A percentile compares a stretch with the other conserved stretches of the same genome.
These are phyloP conservation scores for Drosophila demipolita DNA, from an alignment of 2,888 invertebrate genomes.

Conservation along the genomic window DNA sequence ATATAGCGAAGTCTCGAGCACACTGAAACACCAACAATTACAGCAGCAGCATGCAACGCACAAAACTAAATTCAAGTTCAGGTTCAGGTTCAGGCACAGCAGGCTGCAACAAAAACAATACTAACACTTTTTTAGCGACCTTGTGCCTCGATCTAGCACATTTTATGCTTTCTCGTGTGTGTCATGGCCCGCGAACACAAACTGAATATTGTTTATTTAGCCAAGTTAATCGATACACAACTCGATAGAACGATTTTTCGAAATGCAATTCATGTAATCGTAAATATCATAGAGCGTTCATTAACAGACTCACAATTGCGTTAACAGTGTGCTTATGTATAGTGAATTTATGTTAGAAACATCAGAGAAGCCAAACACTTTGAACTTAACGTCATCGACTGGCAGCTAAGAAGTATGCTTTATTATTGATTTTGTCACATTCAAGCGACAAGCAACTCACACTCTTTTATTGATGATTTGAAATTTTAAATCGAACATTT, in stretches of 20 bases:
- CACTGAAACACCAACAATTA: conserved; percentile 33
- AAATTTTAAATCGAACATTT: not conserved
- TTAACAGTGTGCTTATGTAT: conserved; percentile 22
- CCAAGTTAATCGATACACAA: conserved; percentile 34
- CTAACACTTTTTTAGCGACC: conserved; percentile 35
- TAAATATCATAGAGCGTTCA: not conserved
- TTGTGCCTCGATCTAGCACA: conserved; percentile 45
- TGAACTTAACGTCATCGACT: not conserved
- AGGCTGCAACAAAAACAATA: conserved; percentile 22
- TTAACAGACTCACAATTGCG: conserved; percentile 5
- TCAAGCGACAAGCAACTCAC: not conserved
- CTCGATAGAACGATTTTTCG: conserved; percentile 23
- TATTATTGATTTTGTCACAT: not conserved
- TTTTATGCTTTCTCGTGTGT: conserved; percentile 32
- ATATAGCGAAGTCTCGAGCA: conserved; percentile 33
- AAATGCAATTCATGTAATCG: conserved; percentile 6
- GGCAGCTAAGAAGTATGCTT: not conserved
- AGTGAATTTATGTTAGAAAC: not conserved
- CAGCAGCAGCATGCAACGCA: conserved; percentile 35
- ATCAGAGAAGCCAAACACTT: not conserved
- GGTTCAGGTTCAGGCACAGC: conserved; percentile 54
- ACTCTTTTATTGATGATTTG: conserved; percentile 16
- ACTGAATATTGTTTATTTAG: conserved; percentile 51
- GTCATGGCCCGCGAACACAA: conserved; percentile 36
- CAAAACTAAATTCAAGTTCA: conserved; percentile 56